Evolutionary conservation across 2,888 invertebrate species (phyloP).

Genomic region (Drosophila subsilvestris): DNA sequence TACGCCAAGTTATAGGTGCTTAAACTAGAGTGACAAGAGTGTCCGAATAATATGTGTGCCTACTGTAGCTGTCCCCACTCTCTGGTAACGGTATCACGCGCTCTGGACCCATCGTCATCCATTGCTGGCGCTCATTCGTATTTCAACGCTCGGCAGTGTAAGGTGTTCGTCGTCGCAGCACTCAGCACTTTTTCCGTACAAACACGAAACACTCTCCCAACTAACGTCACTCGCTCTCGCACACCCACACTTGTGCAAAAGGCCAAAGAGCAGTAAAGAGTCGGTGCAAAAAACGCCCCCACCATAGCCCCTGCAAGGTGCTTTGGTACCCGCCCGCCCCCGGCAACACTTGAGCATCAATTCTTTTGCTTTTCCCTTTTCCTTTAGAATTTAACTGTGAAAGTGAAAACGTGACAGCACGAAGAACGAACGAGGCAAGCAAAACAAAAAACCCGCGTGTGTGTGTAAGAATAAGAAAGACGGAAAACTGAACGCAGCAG

Average conservation of each 20-base stretch:
- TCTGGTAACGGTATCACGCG: constrained; percentile 66
- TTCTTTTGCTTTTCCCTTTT: constrained; percentile 30
- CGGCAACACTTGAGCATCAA: constrained; percentile 20
- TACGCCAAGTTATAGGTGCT: too few relatives aligned
- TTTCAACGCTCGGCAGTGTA: constrained; percentile 48
- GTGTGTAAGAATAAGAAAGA: constrained; percentile 58
- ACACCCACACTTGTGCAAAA: background rate
- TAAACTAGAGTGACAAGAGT: too few relatives aligned
- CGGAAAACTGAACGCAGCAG: constrained; percentile 19
- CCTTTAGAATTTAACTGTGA: constrained; percentile 71
- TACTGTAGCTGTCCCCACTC: too few relatives aligned
- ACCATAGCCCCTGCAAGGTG: constrained; percentile 1
- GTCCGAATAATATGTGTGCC: too few relatives aligned
- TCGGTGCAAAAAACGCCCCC: background rate
- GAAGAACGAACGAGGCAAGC: constrained; percentile 71
- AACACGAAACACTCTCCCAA: background rate
- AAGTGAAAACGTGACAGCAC: constrained; percentile 73
- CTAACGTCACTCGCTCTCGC: background rate
- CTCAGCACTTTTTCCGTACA: background rate
- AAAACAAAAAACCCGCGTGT: constrained; percentile 68
- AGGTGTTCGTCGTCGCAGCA: constrained; percentile 1
- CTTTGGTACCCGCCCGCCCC: constrained; percentile 10
- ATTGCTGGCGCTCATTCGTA: constrained; percentile 53
- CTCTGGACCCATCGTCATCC: constrained; percentile 34
- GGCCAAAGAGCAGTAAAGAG: background rate